phyloP scores from a whole-genome alignment of 92 coral and sea anemone genomes.

The Diadumene lineata region DNA sequence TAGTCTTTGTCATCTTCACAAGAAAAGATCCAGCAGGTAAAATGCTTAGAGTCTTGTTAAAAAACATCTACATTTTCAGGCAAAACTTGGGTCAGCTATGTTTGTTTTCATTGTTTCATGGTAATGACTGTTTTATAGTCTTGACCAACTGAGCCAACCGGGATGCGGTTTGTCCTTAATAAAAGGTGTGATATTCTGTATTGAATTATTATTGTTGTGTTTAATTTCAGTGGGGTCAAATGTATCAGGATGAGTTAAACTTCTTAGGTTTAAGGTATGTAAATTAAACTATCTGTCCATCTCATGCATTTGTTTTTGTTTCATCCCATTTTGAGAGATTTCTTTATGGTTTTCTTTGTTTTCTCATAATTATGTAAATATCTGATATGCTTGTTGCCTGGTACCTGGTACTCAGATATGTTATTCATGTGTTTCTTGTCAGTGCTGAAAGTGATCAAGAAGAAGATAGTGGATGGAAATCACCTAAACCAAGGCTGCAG shows the following conservation, averaged over 20 bases:
- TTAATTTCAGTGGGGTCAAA: constrained; percentile 22
- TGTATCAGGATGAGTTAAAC: constrained; percentile 59
- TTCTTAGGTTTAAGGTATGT: constrained; percentile 73
- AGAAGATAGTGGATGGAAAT: constrained; percentile 66
- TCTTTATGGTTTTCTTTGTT: no score
- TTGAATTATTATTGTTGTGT: not conserved
- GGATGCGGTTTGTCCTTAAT: no score
- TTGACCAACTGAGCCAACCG: no score
- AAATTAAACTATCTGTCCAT: no score
- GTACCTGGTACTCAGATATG: not conserved
- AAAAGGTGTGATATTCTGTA: no score
- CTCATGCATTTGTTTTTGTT: no score
- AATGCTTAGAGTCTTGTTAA: not conserved
- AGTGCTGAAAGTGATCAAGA: constrained; percentile 92
- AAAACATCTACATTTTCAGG: not conserved
- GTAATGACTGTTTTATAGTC: no score
- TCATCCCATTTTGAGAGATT: no score
- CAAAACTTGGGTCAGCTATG: no score
- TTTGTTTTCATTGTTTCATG: no score
- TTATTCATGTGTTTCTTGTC: not conserved
- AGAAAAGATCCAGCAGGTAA: constrained; percentile 89
- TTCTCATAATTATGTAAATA: no score
- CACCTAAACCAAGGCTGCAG: constrained; percentile 83
- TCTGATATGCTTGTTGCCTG: no score
- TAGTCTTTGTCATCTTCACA: constrained; percentile 96